A percentile compares a stretch with the other conserved stretches of the same genome.
Evolutionary conservation across 1,140 invertebrate species (phyloP).

Genomic region (Nilaparvata lugens): DNA sequence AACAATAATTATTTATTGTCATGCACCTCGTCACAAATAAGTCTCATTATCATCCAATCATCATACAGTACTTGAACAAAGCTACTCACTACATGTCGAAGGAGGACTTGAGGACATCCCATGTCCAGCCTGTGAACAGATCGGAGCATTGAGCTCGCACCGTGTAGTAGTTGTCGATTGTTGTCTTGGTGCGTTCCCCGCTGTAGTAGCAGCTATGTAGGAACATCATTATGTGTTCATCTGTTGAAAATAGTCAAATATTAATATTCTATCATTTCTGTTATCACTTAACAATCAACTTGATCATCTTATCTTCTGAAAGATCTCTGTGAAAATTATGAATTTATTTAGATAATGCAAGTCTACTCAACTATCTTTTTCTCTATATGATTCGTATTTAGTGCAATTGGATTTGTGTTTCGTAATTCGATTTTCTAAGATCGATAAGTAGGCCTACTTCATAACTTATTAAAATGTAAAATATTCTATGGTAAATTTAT

Average conservation of each 20-base stretch:
- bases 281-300: not conserved
- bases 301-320: not conserved
- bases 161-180: constrained; percentile 29
- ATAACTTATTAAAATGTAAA: too few species aligned
- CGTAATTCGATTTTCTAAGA: too few species aligned
- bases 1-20: too few species aligned
- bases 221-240: constrained; percentile 27
- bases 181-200: constrained; percentile 27
- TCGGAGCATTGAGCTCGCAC: constrained; percentile 26
- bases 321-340: not conserved
- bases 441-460: too few species aligned
- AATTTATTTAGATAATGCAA: not conserved
- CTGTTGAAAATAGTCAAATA: constrained; percentile 20
- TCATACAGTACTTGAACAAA: too few species aligned
- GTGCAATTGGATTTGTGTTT: too few species aligned
- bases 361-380: too few species aligned
- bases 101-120: constrained; percentile 1
- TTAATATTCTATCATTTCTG: not conserved
- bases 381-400: too few species aligned
- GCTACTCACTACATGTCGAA: constrained; percentile 6
- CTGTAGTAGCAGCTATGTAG: constrained; percentile 30
- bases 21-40: too few species aligned
- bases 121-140: constrained; percentile 24
- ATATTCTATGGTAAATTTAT: too few species aligned
- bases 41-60: too few species aligned